Conservation (phyloP, 2,888 invertebrate genomes). For the Anarsia innoxiella region DNA sequence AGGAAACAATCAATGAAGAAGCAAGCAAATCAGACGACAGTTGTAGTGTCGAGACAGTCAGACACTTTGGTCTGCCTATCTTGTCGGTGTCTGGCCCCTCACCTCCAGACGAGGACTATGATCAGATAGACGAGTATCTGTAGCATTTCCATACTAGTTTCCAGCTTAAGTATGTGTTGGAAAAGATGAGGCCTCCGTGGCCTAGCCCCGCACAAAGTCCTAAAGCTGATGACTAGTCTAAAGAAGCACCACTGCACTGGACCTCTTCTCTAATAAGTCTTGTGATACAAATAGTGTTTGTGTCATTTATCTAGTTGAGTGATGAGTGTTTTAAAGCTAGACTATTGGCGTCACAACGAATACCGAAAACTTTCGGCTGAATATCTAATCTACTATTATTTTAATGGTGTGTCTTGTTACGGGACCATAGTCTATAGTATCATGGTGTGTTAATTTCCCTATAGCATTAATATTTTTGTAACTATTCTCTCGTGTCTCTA, state of each 20-base stretch:
- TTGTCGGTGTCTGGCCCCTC: constrained; percentile 87
- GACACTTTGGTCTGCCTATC: constrained; percentile 83
- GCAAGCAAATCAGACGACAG: constrained; percentile 63
- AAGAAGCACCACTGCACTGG: constrained; percentile 33
- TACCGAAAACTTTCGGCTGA: constrained; percentile 37
- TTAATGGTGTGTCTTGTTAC: constrained; percentile 51
- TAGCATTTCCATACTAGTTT: constrained; percentile 73
- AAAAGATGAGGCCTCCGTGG: constrained; percentile 64
- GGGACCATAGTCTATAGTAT: constrained; percentile 61
- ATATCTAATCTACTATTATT: constrained; percentile 28
- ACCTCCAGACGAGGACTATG: constrained; percentile 82
- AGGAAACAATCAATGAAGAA: constrained; percentile 67
- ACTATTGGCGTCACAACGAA: constrained; percentile 42
- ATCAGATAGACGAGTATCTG: constrained; percentile 78
- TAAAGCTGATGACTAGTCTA: constrained; percentile 36
- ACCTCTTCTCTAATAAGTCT: constrained; percentile 28
- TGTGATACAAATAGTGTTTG: constrained; percentile 31
- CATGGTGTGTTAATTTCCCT: constrained; percentile 46
- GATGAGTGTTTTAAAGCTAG: constrained; percentile 19
- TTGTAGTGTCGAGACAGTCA: constrained; percentile 68
- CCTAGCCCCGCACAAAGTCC: constrained; percentile 62
- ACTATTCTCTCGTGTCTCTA: constrained; percentile 39
- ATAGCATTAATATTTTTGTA: constrained; percentile 41
- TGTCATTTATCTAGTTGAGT: constrained; percentile 18
- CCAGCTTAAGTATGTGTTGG: constrained; percentile 69